phyloP scores from a whole-genome alignment of 2,113 vertebrate genomes.

The Tenrec ecaudatus region DNA sequence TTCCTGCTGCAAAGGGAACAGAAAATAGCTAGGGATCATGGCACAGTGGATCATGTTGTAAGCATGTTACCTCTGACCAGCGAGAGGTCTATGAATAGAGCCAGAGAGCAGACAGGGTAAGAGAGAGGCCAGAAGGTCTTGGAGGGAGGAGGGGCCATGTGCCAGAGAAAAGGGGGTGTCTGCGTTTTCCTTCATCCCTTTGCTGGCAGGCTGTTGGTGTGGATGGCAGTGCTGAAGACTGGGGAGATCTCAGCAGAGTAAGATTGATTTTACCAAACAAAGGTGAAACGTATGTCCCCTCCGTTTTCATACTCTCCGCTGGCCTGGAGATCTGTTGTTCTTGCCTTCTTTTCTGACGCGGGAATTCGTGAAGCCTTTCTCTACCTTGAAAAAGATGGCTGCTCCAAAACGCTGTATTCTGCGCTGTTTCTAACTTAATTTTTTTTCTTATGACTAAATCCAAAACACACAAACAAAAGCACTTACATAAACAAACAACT shows the following conservation, averaged over 20 bases:
- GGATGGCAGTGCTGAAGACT: not conserved
- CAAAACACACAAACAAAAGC: too few relatives aligned
- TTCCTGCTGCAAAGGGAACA: not conserved
- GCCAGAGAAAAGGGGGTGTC: not conserved
- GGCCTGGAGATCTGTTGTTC: accelerated
- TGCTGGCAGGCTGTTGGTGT: not conserved
- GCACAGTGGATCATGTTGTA: not conserved
- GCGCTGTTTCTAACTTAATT: too few relatives aligned
- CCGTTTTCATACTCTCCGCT: not conserved
- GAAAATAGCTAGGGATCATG: not conserved
- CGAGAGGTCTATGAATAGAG: not conserved
- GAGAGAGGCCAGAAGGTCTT: not conserved
- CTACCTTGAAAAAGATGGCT: not conserved
- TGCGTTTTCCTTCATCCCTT: not conserved
- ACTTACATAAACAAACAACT: too few relatives aligned
- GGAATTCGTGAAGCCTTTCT: not conserved
- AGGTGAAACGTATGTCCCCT: not conserved
- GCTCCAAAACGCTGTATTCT: not conserved
- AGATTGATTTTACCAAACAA: not conserved
- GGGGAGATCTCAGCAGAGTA: not conserved
- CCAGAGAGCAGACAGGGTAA: not conserved
- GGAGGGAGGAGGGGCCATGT: not conserved
- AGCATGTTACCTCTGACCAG: too few relatives aligned
- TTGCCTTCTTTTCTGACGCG: not conserved
- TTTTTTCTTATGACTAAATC: too few relatives aligned